Percentiles rank a stretch among this genome's conserved stretches.
phyloP scores from a whole-genome alignment of 2,888 invertebrate genomes.

The Rapana venosa region DNA sequence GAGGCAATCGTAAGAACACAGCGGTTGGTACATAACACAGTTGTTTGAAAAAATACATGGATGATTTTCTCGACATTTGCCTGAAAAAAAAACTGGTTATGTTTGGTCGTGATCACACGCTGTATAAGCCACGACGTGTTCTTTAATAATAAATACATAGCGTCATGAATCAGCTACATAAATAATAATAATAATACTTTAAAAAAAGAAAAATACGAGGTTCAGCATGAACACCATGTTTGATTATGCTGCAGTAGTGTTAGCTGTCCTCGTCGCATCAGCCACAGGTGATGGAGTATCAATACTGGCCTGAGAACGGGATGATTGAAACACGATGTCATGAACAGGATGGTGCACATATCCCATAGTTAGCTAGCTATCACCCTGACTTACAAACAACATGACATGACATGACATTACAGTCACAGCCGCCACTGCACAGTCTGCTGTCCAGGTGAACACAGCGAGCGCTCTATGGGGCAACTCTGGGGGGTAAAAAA shows the following conservation, averaged over 20 bases:
- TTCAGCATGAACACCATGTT: not conserved
- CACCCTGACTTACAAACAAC: not conserved
- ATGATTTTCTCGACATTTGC: not conserved
- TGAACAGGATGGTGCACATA: not conserved
- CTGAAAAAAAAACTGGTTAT: not conserved
- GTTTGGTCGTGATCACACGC: not conserved
- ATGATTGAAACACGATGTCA: not conserved
- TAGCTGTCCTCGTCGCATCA: not conserved
- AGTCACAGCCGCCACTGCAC: not conserved
- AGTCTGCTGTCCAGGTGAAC: not conserved
- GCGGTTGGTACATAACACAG: slow-evolving; percentile 3
- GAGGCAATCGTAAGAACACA: slow-evolving; percentile 6
- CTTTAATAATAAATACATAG: not conserved
- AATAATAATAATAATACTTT: not conserved
- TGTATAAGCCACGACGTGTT: slow-evolving; percentile 15
- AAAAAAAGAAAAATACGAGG: not conserved
- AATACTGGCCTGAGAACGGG: slow-evolving; percentile 15
- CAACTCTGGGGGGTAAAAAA: too few relatives aligned
- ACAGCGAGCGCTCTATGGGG: too few relatives aligned
- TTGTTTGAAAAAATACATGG: not conserved
- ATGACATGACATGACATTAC: not conserved
- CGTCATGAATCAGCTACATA: not conserved
- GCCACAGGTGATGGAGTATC: not conserved
- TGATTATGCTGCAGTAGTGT: slow-evolving; percentile 12
- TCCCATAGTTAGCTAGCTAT: not conserved